phyloP scores from a whole-genome alignment of 2,888 invertebrate genomes.

The Blastobasis adustella region DNA sequence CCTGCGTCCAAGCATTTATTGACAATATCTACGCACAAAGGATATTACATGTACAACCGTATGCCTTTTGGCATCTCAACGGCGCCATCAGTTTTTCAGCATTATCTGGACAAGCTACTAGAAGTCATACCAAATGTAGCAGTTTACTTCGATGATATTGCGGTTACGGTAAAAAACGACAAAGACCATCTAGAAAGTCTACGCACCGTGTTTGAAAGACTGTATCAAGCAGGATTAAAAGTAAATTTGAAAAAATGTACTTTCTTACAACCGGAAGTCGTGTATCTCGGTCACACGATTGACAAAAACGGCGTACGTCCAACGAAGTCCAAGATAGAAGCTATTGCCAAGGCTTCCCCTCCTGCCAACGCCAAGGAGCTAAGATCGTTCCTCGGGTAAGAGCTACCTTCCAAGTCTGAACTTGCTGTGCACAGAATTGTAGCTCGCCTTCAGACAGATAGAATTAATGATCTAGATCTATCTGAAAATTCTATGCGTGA shows the following conservation, averaged over 20 bases:
- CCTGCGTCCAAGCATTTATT: neutral
- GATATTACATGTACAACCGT: neutral
- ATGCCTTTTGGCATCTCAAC: neutral
- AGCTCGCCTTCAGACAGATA: conserved; percentile 1
- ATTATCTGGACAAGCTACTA: conserved; percentile 6
- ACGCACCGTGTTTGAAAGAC: conserved; percentile 1
- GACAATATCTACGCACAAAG: neutral
- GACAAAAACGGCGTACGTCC: conserved; percentile 7
- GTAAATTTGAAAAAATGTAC: conserved; percentile 4
- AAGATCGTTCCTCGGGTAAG: conserved; percentile 2
- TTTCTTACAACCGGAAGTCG: conserved; percentile 6
- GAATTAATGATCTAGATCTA: neutral
- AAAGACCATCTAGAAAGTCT: conserved; percentile 4
- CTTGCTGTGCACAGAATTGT: neutral
- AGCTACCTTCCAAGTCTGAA: neutral
- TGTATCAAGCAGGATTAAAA: conserved; percentile 1
- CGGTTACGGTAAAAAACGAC: conserved; percentile 1
- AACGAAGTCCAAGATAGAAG: conserved; percentile 5
- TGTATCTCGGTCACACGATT: conserved; percentile 8
- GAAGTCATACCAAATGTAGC: conserved; percentile 6
- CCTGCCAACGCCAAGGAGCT: neutral
- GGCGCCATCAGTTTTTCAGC: conserved; percentile 11
- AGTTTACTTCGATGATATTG: conserved; percentile 11
- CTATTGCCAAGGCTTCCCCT: neutral
- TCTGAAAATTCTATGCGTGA: neutral